phyloP scores from a whole-genome alignment of 2,888 invertebrate species.

The Tribolium freemani region DNA sequence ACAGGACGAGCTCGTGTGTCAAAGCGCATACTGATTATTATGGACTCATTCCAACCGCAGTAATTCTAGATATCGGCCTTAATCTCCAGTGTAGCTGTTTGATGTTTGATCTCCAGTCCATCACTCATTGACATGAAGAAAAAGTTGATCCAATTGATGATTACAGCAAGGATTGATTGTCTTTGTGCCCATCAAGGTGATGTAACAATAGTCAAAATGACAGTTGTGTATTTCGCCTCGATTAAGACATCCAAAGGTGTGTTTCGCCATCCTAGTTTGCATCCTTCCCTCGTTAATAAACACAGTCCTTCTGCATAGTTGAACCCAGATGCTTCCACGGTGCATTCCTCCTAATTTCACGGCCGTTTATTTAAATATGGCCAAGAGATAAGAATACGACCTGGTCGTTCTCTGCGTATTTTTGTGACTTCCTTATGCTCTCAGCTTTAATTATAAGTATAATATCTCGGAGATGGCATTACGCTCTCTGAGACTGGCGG shows the following conservation, averaged over 20 bases:
- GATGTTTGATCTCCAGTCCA: neutral
- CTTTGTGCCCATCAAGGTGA: constrained; percentile 6
- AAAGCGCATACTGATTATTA: too few species aligned
- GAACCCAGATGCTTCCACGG: neutral
- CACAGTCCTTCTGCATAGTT: neutral
- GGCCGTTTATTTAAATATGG: constrained; percentile 46
- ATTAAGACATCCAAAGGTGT: constrained; percentile 20
- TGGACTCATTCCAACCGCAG: neutral
- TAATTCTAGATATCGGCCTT: neutral
- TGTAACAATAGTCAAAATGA: constrained; percentile 17
- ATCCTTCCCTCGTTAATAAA: neutral
- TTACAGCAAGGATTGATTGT: constrained; percentile 20
- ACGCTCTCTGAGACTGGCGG: constrained; percentile 43
- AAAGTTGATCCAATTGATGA: constrained; percentile 27
- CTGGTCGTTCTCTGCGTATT: constrained; percentile 35
- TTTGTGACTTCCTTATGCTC: constrained; percentile 53
- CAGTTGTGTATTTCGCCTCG: neutral
- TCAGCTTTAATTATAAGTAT: constrained; percentile 53
- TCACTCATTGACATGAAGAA: constrained; percentile 16
- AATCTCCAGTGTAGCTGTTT: neutral
- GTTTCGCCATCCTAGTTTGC: constrained; percentile 1
- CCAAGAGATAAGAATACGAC: constrained; percentile 44
- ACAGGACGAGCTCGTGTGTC: too few species aligned
- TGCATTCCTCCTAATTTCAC: constrained; percentile 19
- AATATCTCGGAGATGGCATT: constrained; percentile 49